These are phyloP conservation scores for Catalaphyllia jardinei DNA, from an alignment of 64 coral and sea anemone species.

Conservation along the genomic window DNA sequence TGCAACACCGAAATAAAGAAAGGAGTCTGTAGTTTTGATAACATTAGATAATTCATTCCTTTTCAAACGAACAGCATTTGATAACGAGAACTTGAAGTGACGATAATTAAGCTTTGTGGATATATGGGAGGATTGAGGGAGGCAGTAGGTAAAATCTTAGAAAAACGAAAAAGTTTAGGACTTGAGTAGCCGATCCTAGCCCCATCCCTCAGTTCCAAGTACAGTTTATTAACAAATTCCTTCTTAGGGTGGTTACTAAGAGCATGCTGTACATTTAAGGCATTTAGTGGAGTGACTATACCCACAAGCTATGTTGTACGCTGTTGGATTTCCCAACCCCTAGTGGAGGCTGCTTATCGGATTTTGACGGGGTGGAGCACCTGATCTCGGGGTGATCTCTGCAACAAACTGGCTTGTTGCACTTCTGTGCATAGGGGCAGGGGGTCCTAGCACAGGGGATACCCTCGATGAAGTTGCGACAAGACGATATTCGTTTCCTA, in stretches of 20 bases:
- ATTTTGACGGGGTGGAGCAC: background rate
- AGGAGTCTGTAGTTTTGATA: too few species aligned
- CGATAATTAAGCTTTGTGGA: background rate
- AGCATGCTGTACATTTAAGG: background rate
- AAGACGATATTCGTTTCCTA: slow-evolving; percentile 21
- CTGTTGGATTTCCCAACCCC: background rate
- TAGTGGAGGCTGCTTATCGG: background rate
- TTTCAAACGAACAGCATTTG: background rate
- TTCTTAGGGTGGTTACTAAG: slow-evolving; percentile 11
- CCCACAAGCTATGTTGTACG: background rate
- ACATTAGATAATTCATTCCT: too few species aligned
- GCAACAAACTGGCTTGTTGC: background rate
- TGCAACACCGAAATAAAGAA: too few species aligned
- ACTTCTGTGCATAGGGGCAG: slow-evolving; percentile 9
- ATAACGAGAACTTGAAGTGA: background rate
- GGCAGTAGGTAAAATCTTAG: slow-evolving; percentile 43
- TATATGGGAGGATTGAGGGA: slow-evolving; percentile 20
- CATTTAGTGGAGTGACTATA: slow-evolving; percentile 22
- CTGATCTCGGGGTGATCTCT: background rate
- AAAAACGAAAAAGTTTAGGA: background rate
- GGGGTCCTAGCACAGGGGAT: background rate
- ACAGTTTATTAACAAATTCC: slow-evolving; percentile 31
- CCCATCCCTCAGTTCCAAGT: slow-evolving; percentile 14
- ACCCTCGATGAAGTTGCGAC: slow-evolving; percentile 10
- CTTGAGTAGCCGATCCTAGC: slow-evolving; percentile 38